Percentiles rank a stretch among this genome's conserved stretches.
phyloP scores from a whole-genome alignment of 2,888 invertebrate species.

The Tipula lateralis region DNA sequence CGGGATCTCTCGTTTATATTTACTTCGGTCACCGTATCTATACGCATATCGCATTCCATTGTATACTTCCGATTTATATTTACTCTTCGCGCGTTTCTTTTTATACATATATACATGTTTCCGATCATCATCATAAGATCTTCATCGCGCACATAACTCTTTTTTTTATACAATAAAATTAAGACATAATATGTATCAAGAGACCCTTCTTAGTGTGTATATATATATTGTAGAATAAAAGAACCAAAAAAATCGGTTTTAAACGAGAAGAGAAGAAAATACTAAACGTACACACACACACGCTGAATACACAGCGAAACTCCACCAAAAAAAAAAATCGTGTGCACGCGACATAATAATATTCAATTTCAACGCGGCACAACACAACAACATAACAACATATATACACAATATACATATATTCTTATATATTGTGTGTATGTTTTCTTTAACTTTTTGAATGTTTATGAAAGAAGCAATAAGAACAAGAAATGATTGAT shows the following conservation, averaged over 20 bases:
- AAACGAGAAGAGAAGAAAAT: slow-evolving; percentile 3
- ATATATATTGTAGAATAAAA: background rate
- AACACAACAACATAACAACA: slow-evolving; percentile 11
- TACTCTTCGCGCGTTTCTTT: background rate
- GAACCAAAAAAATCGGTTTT: background rate
- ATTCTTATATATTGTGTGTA: slow-evolving; percentile 19
- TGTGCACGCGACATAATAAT: slow-evolving; percentile 24
- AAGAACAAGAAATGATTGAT: background rate
- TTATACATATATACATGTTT: background rate
- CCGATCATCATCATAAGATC: slow-evolving; percentile 5
- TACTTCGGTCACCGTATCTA: background rate
- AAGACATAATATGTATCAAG: slow-evolving; percentile 19
- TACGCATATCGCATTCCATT: background rate
- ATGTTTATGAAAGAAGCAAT: slow-evolving; percentile 24
- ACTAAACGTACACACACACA: background rate
- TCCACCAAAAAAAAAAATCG: slow-evolving; percentile 19
- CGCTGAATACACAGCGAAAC: background rate
- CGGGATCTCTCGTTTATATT: background rate
- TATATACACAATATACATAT: background rate
- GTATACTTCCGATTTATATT: background rate
- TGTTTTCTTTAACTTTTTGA: slow-evolving; percentile 19
- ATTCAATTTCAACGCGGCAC: slow-evolving; percentile 24
- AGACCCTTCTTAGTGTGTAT: background rate
- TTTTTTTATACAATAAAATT: background rate
- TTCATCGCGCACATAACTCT: background rate